A percentile compares a stretch with the other conserved stretches of the same genome.
These are phyloP conservation scores for Chromobotia macracanthus DNA, from an alignment of 2,797 vertebrate genomes.

Conservation along the genomic window DNA sequence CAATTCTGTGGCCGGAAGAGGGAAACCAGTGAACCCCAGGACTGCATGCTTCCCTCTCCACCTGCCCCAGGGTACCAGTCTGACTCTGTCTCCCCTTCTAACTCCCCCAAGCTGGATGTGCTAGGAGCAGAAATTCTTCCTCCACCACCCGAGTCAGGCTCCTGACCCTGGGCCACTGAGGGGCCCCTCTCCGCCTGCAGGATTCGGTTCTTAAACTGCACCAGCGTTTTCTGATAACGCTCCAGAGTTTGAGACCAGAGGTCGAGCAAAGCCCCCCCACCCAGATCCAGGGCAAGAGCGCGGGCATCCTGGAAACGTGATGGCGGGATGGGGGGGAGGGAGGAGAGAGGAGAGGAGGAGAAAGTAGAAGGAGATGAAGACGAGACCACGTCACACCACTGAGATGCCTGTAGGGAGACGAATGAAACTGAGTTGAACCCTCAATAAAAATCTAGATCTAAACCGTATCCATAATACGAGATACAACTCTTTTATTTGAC, in stretches of 20 bases:
- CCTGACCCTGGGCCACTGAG: conserved; percentile 58
- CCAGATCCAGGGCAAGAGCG: conserved; percentile 82
- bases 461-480: too few relatives aligned
- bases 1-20: conserved; percentile 80
- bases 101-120: conserved; percentile 77
- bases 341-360: conserved; percentile 74
- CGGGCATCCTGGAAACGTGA: conserved; percentile 87
- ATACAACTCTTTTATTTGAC: too few relatives aligned
- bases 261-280: conserved; percentile 76
- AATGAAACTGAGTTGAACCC: neutral
- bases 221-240: conserved; percentile 77
- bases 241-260: conserved; percentile 81
- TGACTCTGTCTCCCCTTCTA: conserved; percentile 71
- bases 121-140: conserved; percentile 74
- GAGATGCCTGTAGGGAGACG: conserved; percentile 70
- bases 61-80: conserved; percentile 69
- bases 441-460: too few relatives aligned
- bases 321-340: conserved; percentile 81
- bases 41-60: conserved; percentile 74
- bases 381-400: conserved; percentile 78
- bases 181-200: conserved; percentile 53
- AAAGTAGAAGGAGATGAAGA: conserved; percentile 68
- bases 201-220: conserved; percentile 60
- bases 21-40: conserved; percentile 83
- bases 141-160: conserved; percentile 53